These are phyloP conservation scores for Pangasius larnaudii DNA, from an alignment of 2,797 vertebrate genomes.

Conservation along the genomic window DNA sequence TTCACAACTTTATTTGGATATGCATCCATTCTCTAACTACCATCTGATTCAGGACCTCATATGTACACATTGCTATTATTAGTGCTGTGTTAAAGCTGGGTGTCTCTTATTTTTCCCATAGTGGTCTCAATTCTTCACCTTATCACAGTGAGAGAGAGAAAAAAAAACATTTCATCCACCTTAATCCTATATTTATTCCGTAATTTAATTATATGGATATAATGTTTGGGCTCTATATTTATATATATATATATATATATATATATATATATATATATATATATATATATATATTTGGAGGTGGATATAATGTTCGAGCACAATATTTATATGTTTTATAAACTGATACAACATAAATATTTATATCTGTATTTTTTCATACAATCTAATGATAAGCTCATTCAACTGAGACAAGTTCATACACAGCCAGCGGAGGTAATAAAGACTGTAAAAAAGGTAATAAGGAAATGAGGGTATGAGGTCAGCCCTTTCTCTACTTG, in stretches of 20 bases:
- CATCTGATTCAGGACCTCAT: neutral
- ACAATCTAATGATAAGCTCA: neutral
- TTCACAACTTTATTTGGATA: neutral
- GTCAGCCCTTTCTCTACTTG: neutral
- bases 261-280: neutral
- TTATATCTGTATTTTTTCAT: neutral
- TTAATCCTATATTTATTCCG: neutral
- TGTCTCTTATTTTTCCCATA: neutral
- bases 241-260: neutral
- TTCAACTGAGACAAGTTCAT: neutral
- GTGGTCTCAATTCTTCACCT: neutral
- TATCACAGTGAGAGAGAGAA: neutral
- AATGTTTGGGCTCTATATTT: neutral
- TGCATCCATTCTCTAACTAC: neutral
- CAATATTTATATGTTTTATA: neutral
- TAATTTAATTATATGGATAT: neutral
- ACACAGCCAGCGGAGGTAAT: neutral
- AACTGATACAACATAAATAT: neutral
- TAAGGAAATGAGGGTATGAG: constrained; percentile 9
- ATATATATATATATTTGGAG: neutral
- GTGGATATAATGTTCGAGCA: neutral
- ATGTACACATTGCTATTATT: neutral
- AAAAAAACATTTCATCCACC: neutral
- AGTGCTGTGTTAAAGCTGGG: neutral
- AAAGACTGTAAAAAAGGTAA: constrained; percentile 11